Evolutionary conservation across 2,797 vertebrate species (phyloP).

Genomic region (Tinamus major): DNA sequence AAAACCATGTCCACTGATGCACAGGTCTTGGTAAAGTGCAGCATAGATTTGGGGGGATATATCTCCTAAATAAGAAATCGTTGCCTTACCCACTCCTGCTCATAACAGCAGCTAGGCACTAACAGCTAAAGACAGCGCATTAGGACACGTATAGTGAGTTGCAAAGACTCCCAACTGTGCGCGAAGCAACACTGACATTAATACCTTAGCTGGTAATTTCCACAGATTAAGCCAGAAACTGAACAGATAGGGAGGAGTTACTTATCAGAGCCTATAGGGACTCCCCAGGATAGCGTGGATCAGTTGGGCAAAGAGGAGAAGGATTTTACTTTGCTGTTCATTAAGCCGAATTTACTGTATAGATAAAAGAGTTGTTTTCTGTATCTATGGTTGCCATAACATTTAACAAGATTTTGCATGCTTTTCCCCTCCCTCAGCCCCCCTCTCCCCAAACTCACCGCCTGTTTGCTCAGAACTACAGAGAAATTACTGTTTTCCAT

Average conservation of each 20-base stretch:
- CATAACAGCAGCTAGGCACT: not conserved
- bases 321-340: not conserved
- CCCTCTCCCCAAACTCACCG: not conserved
- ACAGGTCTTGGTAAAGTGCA: not conserved
- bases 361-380: not conserved
- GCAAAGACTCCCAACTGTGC: not conserved
- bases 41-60: not conserved
- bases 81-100: not conserved
- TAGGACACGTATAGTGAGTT: not conserved
- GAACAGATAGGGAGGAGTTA: not conserved
- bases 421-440: not conserved
- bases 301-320: not conserved
- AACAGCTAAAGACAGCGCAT: not conserved
- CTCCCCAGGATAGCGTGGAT: not conserved
- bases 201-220: fast-evolving
- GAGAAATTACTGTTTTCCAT: not conserved
- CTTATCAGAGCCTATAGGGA: not conserved
- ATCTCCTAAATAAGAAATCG: not conserved
- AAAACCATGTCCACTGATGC: not conserved
- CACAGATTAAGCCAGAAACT: not conserved
- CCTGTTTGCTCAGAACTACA: not conserved
- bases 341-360: not conserved
- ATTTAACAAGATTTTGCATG: not conserved
- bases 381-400: not conserved
- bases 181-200: not conserved